phyloP scores from a whole-genome alignment of 1,140 invertebrate species.

The Mycetomoellerius zeteki region DNA sequence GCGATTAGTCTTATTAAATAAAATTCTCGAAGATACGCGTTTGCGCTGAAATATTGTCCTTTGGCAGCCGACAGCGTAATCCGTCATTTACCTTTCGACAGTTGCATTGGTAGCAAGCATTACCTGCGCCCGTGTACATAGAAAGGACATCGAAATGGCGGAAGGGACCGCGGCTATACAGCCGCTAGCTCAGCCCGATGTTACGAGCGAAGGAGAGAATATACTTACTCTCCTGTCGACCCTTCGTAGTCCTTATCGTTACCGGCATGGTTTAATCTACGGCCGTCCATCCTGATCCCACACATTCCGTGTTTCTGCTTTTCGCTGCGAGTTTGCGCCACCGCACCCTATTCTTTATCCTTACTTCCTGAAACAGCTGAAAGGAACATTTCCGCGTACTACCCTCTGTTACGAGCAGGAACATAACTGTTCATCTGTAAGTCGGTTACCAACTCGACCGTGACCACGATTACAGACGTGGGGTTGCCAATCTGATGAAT shows the following conservation, averaged over 20 bases:
- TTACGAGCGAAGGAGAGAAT: slow-evolving; percentile 4
- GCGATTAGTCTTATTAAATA: not conserved
- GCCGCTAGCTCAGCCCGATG: not conserved
- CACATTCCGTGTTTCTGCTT: slow-evolving; percentile 10
- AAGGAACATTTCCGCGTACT: slow-evolving; percentile 49
- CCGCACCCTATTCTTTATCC: slow-evolving; percentile 55
- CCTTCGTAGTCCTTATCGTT: slow-evolving; percentile 48
- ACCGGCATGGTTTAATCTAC: slow-evolving; percentile 46
- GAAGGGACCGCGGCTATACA: slow-evolving; percentile 9
- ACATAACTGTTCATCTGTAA: slow-evolving; percentile 55
- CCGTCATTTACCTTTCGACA: slow-evolving; percentile 12
- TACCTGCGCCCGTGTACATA: not conserved
- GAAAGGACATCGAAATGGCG: not conserved
- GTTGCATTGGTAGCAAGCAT: not conserved
- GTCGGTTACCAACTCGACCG: slow-evolving; percentile 53
- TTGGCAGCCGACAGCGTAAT: not conserved
- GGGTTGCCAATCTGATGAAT: slow-evolving; percentile 36
- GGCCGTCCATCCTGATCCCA: slow-evolving; percentile 34
- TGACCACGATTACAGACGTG: slow-evolving; percentile 50
- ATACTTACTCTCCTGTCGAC: not conserved
- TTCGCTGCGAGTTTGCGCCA: slow-evolving; percentile 25
- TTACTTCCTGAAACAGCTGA: slow-evolving; percentile 31
- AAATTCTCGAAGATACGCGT: slow-evolving; percentile 4
- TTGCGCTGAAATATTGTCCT: not conserved
- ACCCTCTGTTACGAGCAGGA: not conserved